Evolutionary conservation across 2,888 invertebrate genomes (phyloP), one percentile per base, ranked within the genome.

Genomic region (Mythimna albipuncta): DNA sequence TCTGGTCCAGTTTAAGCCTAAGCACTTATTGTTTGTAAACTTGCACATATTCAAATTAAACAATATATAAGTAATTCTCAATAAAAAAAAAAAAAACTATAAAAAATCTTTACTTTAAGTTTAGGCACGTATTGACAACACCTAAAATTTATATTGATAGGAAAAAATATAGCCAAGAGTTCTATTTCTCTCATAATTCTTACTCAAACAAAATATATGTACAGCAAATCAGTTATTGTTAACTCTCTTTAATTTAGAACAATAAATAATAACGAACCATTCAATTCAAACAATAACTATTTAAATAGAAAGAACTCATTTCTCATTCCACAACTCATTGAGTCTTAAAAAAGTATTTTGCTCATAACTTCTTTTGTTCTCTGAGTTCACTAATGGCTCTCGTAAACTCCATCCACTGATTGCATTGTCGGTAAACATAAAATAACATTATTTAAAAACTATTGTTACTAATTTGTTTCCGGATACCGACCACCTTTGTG

Each of bases 401-500:
- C 7, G 6, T 21, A 63, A 71, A 55, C 16, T 69, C 11, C 35
- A 63, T 77, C 70, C 21, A 41, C 2, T 32, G 19, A 32, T 63
- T 47, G 21, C 19, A 54, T 64, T 54, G 58, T 77, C 9, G 44
- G 32, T 21, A 50, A 16, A 16, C 13, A 54, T 38, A 50, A 72
- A 19, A 35, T 16, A 26, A 70, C 41, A 38, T 44, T 63, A 16
- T 41, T 78, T 35, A 35, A 44, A 71, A 71, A 52, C 52, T 16
- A 72, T 77, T 70, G 72, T 72, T 74, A 38, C 41, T 64, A 59
- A 74, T 82, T 72, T 26, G n/a, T 65, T 69, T 62, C 55, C 5
- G 38, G 64, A 65, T 52, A 59, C 44, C 32, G 32, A 32, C 21
- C 41, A 58, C 52, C 35, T 44, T 68, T 68, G 63, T 57, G 11